These are phyloP conservation scores for Alexandromys fortis DNA, from an alignment of 2,113 vertebrate species.

Conservation along the genomic window DNA sequence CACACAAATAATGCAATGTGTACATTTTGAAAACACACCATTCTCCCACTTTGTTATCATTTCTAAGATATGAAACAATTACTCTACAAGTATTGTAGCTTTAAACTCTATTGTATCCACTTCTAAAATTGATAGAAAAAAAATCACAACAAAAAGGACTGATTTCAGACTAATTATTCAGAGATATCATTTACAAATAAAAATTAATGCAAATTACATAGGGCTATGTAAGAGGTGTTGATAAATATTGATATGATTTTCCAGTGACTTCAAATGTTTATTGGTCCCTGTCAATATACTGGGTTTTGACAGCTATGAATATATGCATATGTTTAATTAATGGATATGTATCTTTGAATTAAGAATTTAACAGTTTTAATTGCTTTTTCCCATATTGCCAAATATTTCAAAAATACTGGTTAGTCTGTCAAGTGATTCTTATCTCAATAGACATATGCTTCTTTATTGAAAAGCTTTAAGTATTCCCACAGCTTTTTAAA, in stretches of 20 bases:
- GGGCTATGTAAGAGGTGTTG: not conserved
- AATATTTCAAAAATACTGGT: not conserved
- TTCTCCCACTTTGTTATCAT: not conserved
- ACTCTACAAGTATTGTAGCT: not conserved
- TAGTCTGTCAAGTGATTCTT: not conserved
- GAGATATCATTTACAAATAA: not conserved
- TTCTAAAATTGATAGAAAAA: not conserved
- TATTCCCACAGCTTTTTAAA: not conserved
- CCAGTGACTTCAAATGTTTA: not conserved
- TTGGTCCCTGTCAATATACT: not conserved
- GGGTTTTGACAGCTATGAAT: not conserved
- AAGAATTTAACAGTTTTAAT: not conserved
- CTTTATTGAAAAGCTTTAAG: not conserved
- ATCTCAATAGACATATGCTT: not conserved
- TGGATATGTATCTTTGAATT: not conserved
- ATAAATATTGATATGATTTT: not conserved
- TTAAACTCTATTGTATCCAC: not conserved
- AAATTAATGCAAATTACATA: not conserved
- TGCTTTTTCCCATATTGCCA: not conserved
- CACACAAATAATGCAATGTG: not conserved
- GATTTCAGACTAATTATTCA: not conserved
- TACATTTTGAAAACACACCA: not conserved
- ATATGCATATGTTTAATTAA: not conserved
- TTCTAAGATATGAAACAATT: not conserved
- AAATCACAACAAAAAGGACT: not conserved